Percentiles rank a stretch among this genome's conserved stretches.
These are phyloP conservation scores for Strigops habroptila DNA, from an alignment of 2,113 vertebrate species.

Conservation along the genomic window DNA sequence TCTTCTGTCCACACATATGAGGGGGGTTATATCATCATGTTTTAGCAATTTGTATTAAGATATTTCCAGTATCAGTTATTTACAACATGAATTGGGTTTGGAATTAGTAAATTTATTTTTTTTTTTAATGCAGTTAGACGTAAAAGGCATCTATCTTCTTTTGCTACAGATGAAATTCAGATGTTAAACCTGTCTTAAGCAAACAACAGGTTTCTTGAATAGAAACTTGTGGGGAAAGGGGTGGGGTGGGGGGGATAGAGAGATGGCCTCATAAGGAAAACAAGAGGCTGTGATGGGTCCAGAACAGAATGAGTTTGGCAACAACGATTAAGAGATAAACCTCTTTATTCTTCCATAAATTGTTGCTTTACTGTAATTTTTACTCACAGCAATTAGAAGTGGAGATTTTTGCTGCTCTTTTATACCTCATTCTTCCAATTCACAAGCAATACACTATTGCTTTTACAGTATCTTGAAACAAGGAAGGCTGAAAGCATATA, in stretches of 20 bases:
- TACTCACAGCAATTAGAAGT: neutral
- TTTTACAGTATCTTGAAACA: neutral
- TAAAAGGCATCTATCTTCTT: neutral
- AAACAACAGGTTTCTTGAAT: neutral
- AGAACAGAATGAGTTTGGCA: neutral
- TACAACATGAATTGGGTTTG: neutral
- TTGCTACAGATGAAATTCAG: neutral
- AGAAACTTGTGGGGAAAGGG: neutral
- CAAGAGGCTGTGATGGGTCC: neutral
- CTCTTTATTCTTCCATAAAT: neutral
- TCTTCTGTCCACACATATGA: neutral
- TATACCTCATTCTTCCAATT: neutral
- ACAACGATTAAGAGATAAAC: neutral
- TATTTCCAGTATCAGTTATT: neutral
- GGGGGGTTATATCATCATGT: neutral
- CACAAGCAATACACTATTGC: neutral
- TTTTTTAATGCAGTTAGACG: neutral
- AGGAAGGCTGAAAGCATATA: neutral
- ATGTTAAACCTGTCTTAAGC: neutral
- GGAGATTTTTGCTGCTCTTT: neutral
- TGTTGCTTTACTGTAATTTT: neutral
- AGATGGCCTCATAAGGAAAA: neutral
- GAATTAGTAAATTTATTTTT: neutral
- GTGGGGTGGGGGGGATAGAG: too few relatives aligned
- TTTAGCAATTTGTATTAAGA: neutral